Base-by-base conservation (phyloP, 2,888 invertebrate genomes). In the Andrena praecox region DNA sequence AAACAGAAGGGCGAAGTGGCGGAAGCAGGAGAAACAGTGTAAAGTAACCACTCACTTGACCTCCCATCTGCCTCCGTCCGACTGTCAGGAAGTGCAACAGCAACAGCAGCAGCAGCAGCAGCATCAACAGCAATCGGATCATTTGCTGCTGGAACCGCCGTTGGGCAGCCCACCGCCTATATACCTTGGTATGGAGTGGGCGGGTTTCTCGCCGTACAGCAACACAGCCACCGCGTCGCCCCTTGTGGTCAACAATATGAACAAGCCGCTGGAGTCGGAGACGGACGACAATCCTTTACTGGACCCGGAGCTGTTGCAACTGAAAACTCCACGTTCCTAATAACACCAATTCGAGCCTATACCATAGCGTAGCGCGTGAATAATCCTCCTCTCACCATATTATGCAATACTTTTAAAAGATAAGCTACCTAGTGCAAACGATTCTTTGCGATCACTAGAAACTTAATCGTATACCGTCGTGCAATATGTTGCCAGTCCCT, bases 21-120 rank as follows among this genome's bases (percentile, higher is more conserved):
- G 95, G 59, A 95, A 95, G 81, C 95, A 95, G 89, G 95, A 95
- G 85, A 95, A 95, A 80, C 94, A 94, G 67, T 92, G 93, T 68
- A 93, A 93, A 86, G 89, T 90, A 7, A 87, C 88, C 27, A 88
- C 88, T 84, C 91, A 93, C 82, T 83, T 94, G 84, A 86, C 90
- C 4, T 82, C 92, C 8, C 93, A 93, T 79, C 74, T 93, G 31
- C 90, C 89, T 64, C 64, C 89, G 1, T 82, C 89, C 3, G 91
- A 91, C 29, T 91, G 92, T 67, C 91, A 89, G 59, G 92, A 91
- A n/a, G 75, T 88, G 66, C 90, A 90, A 29, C 92, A 91, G 50
- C 91, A 91, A 59, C 81, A 89, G 5, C 90, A 90, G n/a, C 89
- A 90, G 10, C 89, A 89, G 6, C 90, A 90, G 16, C 89, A 90